Percentiles rank a stretch among this genome's conserved stretches.
These are phyloP conservation scores for Phalera bucephala DNA, from an alignment of 2,888 invertebrate species.

Conservation along the genomic window DNA sequence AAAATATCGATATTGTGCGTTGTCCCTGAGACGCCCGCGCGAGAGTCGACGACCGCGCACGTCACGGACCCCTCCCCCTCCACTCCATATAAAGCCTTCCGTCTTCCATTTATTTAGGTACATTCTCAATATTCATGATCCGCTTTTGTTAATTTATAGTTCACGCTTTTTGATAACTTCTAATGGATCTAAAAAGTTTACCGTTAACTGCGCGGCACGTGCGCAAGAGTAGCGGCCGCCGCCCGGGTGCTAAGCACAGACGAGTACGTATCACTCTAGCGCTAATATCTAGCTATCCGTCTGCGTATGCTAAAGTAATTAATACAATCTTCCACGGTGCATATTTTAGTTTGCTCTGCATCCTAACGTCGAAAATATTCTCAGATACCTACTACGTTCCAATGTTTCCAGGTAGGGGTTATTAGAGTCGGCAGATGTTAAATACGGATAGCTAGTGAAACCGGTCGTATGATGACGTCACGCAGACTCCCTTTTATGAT, in stretches of 20 bases:
- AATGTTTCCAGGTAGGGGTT: too few relatives aligned
- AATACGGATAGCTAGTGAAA: too few relatives aligned
- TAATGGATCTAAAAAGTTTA: slow-evolving; percentile 41
- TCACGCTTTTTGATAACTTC: slow-evolving; percentile 48
- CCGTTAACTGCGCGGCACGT: slow-evolving; percentile 38
- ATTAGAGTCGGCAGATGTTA: background rate
- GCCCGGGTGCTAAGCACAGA: background rate
- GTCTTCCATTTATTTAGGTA: slow-evolving; percentile 24
- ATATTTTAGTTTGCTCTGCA: too few relatives aligned
- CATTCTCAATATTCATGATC: slow-evolving; percentile 24
- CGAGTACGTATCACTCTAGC: background rate
- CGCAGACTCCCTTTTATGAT: background rate
- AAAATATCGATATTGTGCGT: slow-evolving; percentile 29
- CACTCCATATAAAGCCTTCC: slow-evolving; percentile 30
- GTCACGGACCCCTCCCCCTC: slow-evolving; percentile 31
- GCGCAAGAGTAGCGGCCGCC: slow-evolving; percentile 5
- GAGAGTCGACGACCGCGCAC: slow-evolving; percentile 55
- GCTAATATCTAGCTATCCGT: slow-evolving; percentile 1
- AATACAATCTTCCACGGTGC: background rate
- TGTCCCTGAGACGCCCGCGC: slow-evolving; percentile 30
- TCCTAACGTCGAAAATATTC: too few relatives aligned
- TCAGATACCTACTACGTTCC: too few relatives aligned
- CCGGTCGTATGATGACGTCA: slow-evolving; percentile 1
- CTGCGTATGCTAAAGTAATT: background rate
- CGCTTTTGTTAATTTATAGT: slow-evolving; percentile 34